These are phyloP conservation scores for Sternarchorhynchus goeldii DNA, from an alignment of 2,797 vertebrate genomes.

Conservation along the genomic window DNA sequence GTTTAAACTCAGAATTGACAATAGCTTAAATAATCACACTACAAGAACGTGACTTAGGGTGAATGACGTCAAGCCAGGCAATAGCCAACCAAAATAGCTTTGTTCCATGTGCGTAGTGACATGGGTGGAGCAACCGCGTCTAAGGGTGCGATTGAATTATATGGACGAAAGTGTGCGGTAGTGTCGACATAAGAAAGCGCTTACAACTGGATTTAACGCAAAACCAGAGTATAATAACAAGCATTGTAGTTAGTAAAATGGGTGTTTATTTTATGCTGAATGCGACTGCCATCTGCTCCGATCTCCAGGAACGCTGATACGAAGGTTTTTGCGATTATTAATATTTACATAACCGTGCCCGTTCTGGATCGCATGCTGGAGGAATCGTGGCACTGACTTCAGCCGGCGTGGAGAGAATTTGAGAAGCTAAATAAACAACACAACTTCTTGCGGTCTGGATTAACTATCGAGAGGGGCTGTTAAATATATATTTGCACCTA, in stretches of 20 bases:
- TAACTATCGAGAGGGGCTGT: not conserved
- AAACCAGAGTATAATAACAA: not conserved
- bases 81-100: conserved; percentile 62
- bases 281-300: not conserved
- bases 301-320: not conserved
- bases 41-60: conserved; percentile 72
- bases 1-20: not conserved
- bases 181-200: conserved; percentile 6
- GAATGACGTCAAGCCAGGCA: not conserved
- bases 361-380: conserved; percentile 19
- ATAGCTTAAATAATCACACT: conserved; percentile 62
- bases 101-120: not conserved
- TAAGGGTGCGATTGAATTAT: conserved; percentile 24
- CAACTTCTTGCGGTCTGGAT: not conserved
- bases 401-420: not conserved
- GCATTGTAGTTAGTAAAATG: not conserved
- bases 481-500: not conserved
- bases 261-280: not conserved
- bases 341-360: conserved; percentile 56
- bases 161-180: conserved; percentile 38
- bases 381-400: not conserved
- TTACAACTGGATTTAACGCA: not conserved
- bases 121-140: conserved; percentile 56
- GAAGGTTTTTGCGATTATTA: not conserved
- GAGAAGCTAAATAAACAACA: not conserved